These are phyloP conservation scores for Eledona agricola DNA, from an alignment of 2,888 invertebrate species.

Conservation along the genomic window DNA sequence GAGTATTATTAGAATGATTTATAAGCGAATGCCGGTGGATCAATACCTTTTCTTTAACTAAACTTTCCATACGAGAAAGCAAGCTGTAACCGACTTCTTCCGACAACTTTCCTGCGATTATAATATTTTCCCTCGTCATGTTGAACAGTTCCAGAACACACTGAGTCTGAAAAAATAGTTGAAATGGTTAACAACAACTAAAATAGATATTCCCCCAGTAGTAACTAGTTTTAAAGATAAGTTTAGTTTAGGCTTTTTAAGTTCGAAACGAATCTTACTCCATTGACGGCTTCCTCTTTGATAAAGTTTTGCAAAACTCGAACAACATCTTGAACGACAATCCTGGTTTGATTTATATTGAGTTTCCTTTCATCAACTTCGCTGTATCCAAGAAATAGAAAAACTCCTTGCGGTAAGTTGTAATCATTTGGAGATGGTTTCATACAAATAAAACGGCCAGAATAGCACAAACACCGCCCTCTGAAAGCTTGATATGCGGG, in stretches of 20 bases:
- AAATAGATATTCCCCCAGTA: slow-evolving; percentile 10
- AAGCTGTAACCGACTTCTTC: slow-evolving; percentile 70
- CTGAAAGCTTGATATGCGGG: slow-evolving; percentile 90
- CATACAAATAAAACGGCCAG: slow-evolving; percentile 92
- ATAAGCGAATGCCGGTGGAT: slow-evolving; percentile 11
- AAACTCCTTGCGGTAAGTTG: slow-evolving; percentile 83
- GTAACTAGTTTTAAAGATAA: slow-evolving; percentile 2
- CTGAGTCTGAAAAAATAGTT: slow-evolving; percentile 77
- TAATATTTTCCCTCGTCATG: slow-evolving; percentile 87
- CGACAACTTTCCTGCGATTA: slow-evolving; percentile 81
- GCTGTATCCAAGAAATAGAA: slow-evolving; percentile 88
- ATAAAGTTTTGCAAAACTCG: slow-evolving; percentile 83
- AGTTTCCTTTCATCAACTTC: slow-evolving; percentile 84
- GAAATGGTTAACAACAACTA: too few species aligned
- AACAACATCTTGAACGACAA: slow-evolving; percentile 86
- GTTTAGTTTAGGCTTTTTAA: slow-evolving; percentile 13
- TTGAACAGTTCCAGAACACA: slow-evolving; percentile 87
- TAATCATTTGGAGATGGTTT: slow-evolving; percentile 81
- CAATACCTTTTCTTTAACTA: slow-evolving; percentile 76
- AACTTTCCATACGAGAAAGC: slow-evolving; percentile 72
- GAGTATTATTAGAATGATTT: slow-evolving; percentile 28
- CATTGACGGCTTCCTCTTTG: slow-evolving; percentile 75
- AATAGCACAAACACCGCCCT: slow-evolving; percentile 90
- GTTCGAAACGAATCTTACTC: slow-evolving; percentile 63
- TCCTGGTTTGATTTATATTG: slow-evolving; percentile 81